Base-by-base conservation (phyloP, 1,140 invertebrate genomes). In the Agraylea sexmaculata region DNA sequence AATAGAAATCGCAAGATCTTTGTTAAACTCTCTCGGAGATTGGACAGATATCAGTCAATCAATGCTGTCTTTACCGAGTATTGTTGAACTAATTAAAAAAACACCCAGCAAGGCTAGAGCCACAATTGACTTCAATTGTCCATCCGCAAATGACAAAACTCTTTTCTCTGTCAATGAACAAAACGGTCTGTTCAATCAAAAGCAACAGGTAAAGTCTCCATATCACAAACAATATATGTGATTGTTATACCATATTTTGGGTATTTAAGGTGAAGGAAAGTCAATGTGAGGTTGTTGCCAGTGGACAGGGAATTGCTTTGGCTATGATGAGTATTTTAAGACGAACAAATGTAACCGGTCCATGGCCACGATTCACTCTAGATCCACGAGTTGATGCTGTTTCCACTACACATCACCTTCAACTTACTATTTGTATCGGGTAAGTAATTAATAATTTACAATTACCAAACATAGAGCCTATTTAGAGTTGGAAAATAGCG, bases 361-460 rank as follows among this genome's bases (percentile, higher is more conserved):
- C 87, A 12, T 87, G 83, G 75, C 89, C 90, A 2, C 66, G 88
- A 13, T 95, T 92, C 59, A 83, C 78, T 4, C 66, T 94, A 3
- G 88, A 92, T 64, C 88, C 87, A 8, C 78, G 90, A 45, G 76
- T 93, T 2, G 84, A 90, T 58, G 80, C 79, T 49, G 84, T 81
- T 47, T 89, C 87, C 0, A 83, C 86, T 49, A 66, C 73, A 7
- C 76, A 90, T 56, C 80, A 87, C 49, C 64, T 95, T 31, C 82
- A 89, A 55, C 65, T 96, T 1, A 87, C 87, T 11, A 74, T 91
- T 44, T 95, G 90, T 53, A 79, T 78, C 43, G 78, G 77, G 82
- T 85, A 66, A 56, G 43, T 35, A 23, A 4, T 13, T 31, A 27
- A 17, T 37, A 29, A 3, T n/a, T 17, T 15, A 8, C 15, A 8